A percentile compares a stretch with the other conserved stretches of the same genome.
These are phyloP conservation scores for Smutsia gigantea DNA, from an alignment of 2,797 vertebrate genomes.

Conservation along the genomic window DNA sequence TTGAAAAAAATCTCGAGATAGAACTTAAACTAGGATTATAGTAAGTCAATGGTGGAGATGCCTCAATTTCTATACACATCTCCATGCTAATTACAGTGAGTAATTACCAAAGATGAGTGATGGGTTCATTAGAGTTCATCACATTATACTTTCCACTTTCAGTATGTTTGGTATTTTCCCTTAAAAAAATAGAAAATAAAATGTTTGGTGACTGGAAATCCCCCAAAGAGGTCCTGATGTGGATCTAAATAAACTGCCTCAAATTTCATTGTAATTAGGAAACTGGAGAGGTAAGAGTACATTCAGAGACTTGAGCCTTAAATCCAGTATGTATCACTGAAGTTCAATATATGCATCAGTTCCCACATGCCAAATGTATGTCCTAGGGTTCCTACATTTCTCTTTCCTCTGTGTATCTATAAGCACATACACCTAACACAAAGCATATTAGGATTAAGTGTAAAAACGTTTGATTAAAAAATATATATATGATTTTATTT, in stretches of 20 bases:
- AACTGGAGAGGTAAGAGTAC: neutral
- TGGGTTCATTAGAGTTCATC: neutral
- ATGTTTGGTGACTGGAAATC: neutral
- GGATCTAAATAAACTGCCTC: neutral
- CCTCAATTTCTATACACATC: neutral
- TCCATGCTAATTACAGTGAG: neutral
- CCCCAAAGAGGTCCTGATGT: neutral
- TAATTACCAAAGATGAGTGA: neutral
- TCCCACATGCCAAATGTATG: neutral
- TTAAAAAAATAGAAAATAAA: slow-evolving; percentile 44
- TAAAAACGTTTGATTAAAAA: neutral
- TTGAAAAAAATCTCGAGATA: neutral
- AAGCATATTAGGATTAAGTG: neutral
- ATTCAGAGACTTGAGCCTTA: neutral
- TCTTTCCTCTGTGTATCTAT: neutral
- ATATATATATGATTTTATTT: neutral
- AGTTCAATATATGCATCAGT: neutral
- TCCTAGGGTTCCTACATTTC: slow-evolving; percentile 15
- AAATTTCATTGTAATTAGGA: neutral
- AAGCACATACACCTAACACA: neutral
- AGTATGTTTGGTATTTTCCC: neutral
- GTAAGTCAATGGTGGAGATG: neutral
- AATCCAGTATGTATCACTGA: neutral
- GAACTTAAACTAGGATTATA: neutral
- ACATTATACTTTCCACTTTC: neutral